Percentiles rank a stretch among this genome's conserved stretches.
Conservation (phyloP, 2,113 vertebrate species). For the Stegostoma tigrinum region DNA sequence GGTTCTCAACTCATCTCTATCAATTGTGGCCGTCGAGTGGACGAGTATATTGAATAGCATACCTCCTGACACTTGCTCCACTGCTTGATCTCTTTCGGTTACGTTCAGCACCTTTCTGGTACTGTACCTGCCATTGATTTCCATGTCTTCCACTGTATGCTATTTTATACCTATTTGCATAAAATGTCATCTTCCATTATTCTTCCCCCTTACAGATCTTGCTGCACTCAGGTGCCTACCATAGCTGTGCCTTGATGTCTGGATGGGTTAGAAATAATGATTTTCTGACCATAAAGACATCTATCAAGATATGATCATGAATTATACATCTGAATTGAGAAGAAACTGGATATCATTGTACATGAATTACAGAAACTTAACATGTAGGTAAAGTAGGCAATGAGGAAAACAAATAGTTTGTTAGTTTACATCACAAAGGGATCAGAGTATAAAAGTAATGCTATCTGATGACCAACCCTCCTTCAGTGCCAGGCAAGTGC, state of each 20-base stretch:
- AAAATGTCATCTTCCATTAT: not conserved
- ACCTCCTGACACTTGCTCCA: not conserved
- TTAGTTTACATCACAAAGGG: too few species aligned
- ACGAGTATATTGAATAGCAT: not conserved
- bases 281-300: not conserved
- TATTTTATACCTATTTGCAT: not conserved
- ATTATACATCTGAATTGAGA: not conserved
- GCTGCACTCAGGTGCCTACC: not conserved
- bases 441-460: too few species aligned
- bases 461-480: too few species aligned
- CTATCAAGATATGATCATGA: not conserved
- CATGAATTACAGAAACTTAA: too few species aligned
- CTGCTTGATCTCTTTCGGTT: not conserved
- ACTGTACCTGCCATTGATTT: not conserved
- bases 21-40: not conserved
- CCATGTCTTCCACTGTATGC: not conserved
- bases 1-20: not conserved
- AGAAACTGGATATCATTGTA: too few species aligned
- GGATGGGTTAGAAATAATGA: not conserved
- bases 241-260: not conserved
- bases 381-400: too few species aligned
- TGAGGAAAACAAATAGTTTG: too few species aligned
- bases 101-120: not conserved
- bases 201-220: not conserved
- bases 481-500: too few species aligned